A percentile compares a stretch with the other conserved stretches of the same genome.
phyloP scores from a whole-genome alignment of 2,797 vertebrate species.

The Dryobates pubescens region DNA sequence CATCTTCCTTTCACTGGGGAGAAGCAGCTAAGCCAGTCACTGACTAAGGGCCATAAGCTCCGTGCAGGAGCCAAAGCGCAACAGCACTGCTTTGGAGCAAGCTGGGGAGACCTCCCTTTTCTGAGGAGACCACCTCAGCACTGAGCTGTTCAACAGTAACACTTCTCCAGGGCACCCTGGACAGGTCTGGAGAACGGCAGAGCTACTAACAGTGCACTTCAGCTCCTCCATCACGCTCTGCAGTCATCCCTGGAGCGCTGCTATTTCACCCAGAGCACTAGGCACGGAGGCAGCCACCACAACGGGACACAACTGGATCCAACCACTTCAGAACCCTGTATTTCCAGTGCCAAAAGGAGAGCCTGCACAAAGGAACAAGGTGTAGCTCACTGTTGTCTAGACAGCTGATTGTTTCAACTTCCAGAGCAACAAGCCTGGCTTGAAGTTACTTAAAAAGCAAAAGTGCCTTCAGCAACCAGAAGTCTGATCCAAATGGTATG shows the following conservation, averaged over 20 bases:
- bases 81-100: accelerated
- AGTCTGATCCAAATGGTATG: constrained; percentile 35
- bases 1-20: background rate
- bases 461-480: constrained; percentile 50
- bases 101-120: accelerated
- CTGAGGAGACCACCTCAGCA: background rate
- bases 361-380: constrained; percentile 23
- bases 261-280: background rate
- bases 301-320: background rate
- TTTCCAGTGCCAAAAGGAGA: background rate
- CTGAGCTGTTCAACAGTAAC: background rate
- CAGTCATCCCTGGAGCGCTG: background rate
- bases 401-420: constrained; percentile 56
- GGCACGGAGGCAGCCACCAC: background rate
- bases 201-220: background rate
- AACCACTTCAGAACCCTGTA: constrained; percentile 8
- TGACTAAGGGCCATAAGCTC: background rate
- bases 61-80: background rate
- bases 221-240: background rate
- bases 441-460: constrained; percentile 69
- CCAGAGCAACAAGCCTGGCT: constrained; percentile 64
- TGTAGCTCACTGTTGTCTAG: constrained; percentile 57
- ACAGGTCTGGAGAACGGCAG: background rate
- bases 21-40: background rate
- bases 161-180: background rate